Percentiles rank a stretch among this genome's conserved stretches.
These are phyloP conservation scores for Ruditapes philippinarum DNA, from an alignment of 1,140 invertebrate species.

Conservation along the genomic window DNA sequence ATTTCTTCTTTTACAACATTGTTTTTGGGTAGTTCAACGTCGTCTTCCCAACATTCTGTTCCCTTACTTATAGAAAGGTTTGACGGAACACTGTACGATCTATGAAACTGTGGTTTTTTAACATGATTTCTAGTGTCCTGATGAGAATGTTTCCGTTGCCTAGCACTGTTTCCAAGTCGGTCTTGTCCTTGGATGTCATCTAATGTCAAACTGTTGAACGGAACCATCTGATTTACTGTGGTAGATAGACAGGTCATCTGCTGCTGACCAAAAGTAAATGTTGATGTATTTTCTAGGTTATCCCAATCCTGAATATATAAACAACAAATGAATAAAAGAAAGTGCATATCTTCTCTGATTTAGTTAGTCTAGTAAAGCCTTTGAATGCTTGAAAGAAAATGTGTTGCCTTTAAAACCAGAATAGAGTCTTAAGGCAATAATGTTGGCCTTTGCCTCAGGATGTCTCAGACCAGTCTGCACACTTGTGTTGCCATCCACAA, in stretches of 20 bases:
- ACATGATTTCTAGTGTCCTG: background rate
- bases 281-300: background rate
- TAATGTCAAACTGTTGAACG: background rate
- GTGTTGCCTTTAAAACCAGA: too few relatives aligned
- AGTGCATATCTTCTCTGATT: too few relatives aligned
- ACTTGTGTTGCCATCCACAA: too few relatives aligned
- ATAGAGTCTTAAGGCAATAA: too few relatives aligned
- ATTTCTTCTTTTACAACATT: background rate
- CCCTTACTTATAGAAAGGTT: background rate
- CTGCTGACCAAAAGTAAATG: background rate
- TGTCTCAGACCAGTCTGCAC: too few relatives aligned
- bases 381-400: too few relatives aligned
- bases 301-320: conserved; percentile 23
- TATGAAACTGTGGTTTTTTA: background rate
- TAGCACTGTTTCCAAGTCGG: background rate
- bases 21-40: background rate
- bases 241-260: background rate
- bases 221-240: background rate
- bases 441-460: too few relatives aligned
- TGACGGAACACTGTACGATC: background rate
- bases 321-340: too few relatives aligned
- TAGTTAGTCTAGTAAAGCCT: too few relatives aligned
- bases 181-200: background rate
- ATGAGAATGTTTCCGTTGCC: background rate
- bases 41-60: background rate